phyloP scores from a whole-genome alignment of 2,797 vertebrate species.

The Ctenopoma kingsleyae region DNA sequence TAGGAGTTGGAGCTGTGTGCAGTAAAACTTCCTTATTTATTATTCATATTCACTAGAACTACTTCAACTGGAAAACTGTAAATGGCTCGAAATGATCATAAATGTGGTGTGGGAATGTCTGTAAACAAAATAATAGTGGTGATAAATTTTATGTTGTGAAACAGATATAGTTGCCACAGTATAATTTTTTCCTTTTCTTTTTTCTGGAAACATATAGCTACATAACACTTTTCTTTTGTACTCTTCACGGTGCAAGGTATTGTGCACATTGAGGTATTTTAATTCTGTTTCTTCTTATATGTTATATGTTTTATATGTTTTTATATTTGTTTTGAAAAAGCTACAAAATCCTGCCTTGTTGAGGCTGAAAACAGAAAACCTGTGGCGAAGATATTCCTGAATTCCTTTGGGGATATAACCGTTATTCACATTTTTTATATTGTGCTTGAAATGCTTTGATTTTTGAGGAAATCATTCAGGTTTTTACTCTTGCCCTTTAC shows the following conservation, averaged over 20 bases:
- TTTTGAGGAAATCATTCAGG: neutral
- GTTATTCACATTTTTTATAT: neutral
- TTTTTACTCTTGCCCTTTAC: neutral
- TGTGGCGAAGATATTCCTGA: neutral
- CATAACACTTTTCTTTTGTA: neutral
- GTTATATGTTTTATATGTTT: too few relatives aligned
- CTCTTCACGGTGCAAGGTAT: neutral
- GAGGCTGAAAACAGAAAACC: neutral
- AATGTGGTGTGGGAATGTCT: too few relatives aligned
- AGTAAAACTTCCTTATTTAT: neutral
- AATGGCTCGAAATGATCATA: too few relatives aligned
- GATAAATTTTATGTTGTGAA: too few relatives aligned
- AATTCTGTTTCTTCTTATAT: neutral
- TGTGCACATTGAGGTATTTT: neutral
- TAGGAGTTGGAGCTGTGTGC: accelerated
- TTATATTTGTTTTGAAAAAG: neutral
- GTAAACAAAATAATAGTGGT: too few relatives aligned
- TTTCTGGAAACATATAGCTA: neutral
- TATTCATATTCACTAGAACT: neutral
- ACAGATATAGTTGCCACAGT: too few relatives aligned
- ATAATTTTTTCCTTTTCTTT: neutral
- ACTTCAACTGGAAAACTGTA: neutral
- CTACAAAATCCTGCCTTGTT: neutral
- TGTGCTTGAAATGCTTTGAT: neutral
- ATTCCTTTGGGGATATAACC: neutral